These are phyloP conservation scores for Trachurus trachurus DNA, from an alignment of 2,797 vertebrate species.

Conservation along the genomic window DNA sequence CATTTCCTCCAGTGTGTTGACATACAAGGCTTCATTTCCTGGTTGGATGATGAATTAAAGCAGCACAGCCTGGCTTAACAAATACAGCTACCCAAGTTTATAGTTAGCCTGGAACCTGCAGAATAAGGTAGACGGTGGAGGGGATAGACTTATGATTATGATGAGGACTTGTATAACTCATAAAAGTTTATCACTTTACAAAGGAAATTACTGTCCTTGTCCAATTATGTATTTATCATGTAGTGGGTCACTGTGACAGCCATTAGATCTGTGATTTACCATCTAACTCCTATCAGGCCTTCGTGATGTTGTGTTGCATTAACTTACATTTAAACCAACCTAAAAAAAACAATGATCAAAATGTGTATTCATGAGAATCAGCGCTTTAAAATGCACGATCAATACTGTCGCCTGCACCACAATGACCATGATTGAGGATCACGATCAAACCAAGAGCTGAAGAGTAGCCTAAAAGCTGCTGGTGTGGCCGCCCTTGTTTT, in stretches of 20 bases:
- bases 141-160: background rate
- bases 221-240: conserved; percentile 45
- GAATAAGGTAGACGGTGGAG: conserved; percentile 6
- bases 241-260: conserved; percentile 13
- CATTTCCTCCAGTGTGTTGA: conserved; percentile 49
- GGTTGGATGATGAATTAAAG: conserved; percentile 14
- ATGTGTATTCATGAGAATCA: background rate
- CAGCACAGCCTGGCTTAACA: conserved; percentile 22
- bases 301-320: background rate
- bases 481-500: background rate
- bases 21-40: conserved; percentile 69
- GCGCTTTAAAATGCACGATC: background rate
- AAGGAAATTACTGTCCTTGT: conserved; percentile 66
- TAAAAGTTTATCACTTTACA: conserved; percentile 57
- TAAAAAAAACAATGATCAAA: background rate
- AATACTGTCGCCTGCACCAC: background rate
- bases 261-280: conserved; percentile 5
- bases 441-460: background rate
- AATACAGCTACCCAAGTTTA: conserved; percentile 52
- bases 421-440: background rate
- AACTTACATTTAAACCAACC: background rate
- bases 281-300: background rate
- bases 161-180: conserved; percentile 25
- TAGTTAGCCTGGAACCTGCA: conserved; percentile 20
- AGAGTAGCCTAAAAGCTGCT: conserved; percentile 6